Percentiles rank a stretch among this genome's conserved stretches.
Evolutionary conservation across 2,888 invertebrate genomes (phyloP).

Genomic region (Kuschelorhynchus macadamiae): DNA sequence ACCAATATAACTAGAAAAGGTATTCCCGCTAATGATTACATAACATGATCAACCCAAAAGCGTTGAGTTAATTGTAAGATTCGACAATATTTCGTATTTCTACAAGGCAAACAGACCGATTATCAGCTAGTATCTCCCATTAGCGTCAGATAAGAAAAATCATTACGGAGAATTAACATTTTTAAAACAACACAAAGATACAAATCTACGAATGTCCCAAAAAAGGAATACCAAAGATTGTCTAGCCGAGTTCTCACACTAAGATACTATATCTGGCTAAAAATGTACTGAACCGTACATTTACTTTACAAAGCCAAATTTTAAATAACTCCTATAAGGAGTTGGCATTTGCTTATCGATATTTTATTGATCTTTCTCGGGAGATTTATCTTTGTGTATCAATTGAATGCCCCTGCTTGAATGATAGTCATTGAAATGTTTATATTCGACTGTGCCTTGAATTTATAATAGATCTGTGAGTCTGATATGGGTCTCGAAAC

Average conservation of each 20-base stretch:
- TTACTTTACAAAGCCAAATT: conserved; percentile 51
- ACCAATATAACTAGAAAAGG: too few species aligned
- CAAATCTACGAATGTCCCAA: conserved; percentile 38
- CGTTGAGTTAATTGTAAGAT: too few species aligned
- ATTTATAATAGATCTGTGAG: conserved; percentile 44
- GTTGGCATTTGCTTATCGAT: conserved; percentile 58
- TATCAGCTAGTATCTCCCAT: conserved; percentile 27
- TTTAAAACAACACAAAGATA: conserved; percentile 41
- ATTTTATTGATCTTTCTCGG: conserved; percentile 56
- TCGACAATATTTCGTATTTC: too few species aligned
- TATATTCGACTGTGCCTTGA: conserved; percentile 45
- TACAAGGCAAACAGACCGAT: conserved; percentile 8
- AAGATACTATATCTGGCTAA: conserved; percentile 52
- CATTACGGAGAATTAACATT: conserved; percentile 46
- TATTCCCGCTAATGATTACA: too few species aligned
- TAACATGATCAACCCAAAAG: too few species aligned
- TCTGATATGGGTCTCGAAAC: conserved; percentile 27
- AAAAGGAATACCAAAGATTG: conserved; percentile 44
- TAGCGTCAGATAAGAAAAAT: conserved; percentile 25
- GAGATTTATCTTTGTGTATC: conserved; percentile 57
- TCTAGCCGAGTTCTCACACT: conserved; percentile 57
- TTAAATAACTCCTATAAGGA: conserved; percentile 56
- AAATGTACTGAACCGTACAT: conserved; percentile 49
- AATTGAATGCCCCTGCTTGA: conserved; percentile 47
- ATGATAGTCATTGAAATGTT: conserved; percentile 45